Base-by-base conservation (phyloP, 2,888 invertebrate genomes). In the Thyatira batis region DNA sequence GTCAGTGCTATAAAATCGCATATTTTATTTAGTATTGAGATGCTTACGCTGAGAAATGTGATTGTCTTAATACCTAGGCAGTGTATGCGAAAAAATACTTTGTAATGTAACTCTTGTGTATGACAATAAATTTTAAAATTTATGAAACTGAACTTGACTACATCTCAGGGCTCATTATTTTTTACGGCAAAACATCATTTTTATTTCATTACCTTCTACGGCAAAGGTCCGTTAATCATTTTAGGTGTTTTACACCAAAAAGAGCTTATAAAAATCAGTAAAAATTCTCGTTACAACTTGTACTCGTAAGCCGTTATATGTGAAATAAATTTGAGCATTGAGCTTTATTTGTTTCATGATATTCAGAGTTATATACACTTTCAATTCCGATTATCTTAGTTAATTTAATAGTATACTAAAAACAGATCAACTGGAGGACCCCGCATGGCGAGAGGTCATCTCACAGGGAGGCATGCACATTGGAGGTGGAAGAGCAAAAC, bases 401-500 rank as follows among this genome's bases (percentile, higher is more conserved):
- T 20, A 8, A 21, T 50, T 51, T 23, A 20, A 25, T 46, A 20
- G 8, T 11, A 10, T 5, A 49, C 17, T 45, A 30, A 48, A 66
- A 67, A n/a, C 62, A 87, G 86, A 74, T 4, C 60, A 73, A 25
- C 66, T 80, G 10, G 54, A 63, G 17, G 81, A 82, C 44, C 79
- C 84, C 43, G 73, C 78, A 59, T 87, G 87, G 87, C 72, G 80
- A 54, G 80, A 84, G 17, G 63, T 85, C 30, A 58, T 85, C 17
- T 57, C 76, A 0, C 66, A 79, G 9, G 84, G 86, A 0, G 86
- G 85, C 0, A 63, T 87, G 67, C 80, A 80, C 54, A 68, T 89
- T 21, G 84, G 87, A 48, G 76, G 73, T 27, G 87, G 85, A 9
- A 78, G 89, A 21, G 63, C 76, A 21, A 89, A 87, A 56, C 78